Evolutionary conservation across 2,888 invertebrate genomes (phyloP), one percentile per base, ranked within the genome.

Genomic region (Tricholauxania praeusta): DNA sequence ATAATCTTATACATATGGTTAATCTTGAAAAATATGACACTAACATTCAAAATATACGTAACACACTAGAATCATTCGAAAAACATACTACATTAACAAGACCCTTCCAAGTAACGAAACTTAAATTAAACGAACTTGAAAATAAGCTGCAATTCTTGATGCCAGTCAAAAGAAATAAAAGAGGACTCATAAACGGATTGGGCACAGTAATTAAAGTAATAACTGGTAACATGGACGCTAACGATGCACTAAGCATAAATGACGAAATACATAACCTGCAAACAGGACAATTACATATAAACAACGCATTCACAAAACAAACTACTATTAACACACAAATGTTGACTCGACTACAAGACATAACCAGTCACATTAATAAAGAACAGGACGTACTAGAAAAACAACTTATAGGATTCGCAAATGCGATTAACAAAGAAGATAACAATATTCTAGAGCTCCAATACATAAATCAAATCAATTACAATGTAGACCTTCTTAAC

Each of bases 141-240:
- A 66, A 57, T 8, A 72, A 71, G 71, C 62, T 71, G 12, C 32
- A 71, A 2, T 28, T 67, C 48, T 48, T 74, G 63, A 71, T 62
- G 4, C 39, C 51, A 47, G 65, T 49, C 49, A 52, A 60, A 55
- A 70, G 73, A 71, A 59, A 57, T 39, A 75, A 72, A 67, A 39
- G 73, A 67, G 75, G 72, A 60, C 68, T 76, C 3, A 65, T 75
- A 15, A 62, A 75, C 47, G 76, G 75, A 32, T 60, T 76, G 19
- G 69, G 75, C 1, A 70, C 52, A 5, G 57, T 71, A 60, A 68
- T 75, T n/a, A 74, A 76, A 72, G 59, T 67, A n/a, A 67, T 76
- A n/a, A 75, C 76, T n/a, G 77, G 73, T 48, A 77, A 75, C 48
- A 74, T 77, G 74, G 77, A 74, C 60, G 53, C 63, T 19, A 69